Evolutionary conservation across 2,797 vertebrate genomes (phyloP).

Genomic region (Myiotriccus ornatus): DNA sequence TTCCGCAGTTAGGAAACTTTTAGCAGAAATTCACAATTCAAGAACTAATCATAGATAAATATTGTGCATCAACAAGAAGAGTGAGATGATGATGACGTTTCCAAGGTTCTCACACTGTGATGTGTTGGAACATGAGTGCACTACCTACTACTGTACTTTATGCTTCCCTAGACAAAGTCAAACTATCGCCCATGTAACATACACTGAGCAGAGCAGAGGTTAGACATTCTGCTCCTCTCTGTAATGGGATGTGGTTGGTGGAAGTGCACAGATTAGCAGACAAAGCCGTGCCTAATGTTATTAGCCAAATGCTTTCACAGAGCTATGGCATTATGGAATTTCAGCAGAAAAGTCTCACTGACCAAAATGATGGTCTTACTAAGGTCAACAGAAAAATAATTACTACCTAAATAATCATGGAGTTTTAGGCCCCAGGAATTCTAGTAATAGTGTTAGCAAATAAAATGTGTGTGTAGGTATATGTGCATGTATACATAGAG

Average conservation of each 20-base stretch:
- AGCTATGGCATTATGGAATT: background rate
- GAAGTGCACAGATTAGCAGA: constrained; percentile 26
- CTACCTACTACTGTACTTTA: background rate
- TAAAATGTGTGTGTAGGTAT: background rate
- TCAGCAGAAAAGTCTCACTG: constrained; percentile 26
- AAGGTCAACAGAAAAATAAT: background rate
- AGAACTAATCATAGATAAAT: background rate
- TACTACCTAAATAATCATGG: background rate
- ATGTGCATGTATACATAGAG: background rate
- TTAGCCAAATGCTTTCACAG: background rate
- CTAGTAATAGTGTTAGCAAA: background rate
- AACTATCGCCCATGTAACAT: background rate
- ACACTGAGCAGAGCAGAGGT: background rate
- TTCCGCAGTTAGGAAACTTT: background rate
- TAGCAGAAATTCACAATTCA: background rate
- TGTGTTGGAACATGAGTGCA: background rate
- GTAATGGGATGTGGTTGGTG: background rate
- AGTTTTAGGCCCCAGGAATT: background rate
- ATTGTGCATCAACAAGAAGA: background rate
- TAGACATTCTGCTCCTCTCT: background rate
- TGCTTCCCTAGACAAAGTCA: background rate
- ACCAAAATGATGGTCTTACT: constrained; percentile 1
- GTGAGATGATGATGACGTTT: background rate
- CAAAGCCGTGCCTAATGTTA: background rate
- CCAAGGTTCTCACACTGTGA: background rate